These are phyloP conservation scores for Cynopterus brachyotis DNA, from an alignment of 2,113 vertebrate genomes.

Conservation along the genomic window DNA sequence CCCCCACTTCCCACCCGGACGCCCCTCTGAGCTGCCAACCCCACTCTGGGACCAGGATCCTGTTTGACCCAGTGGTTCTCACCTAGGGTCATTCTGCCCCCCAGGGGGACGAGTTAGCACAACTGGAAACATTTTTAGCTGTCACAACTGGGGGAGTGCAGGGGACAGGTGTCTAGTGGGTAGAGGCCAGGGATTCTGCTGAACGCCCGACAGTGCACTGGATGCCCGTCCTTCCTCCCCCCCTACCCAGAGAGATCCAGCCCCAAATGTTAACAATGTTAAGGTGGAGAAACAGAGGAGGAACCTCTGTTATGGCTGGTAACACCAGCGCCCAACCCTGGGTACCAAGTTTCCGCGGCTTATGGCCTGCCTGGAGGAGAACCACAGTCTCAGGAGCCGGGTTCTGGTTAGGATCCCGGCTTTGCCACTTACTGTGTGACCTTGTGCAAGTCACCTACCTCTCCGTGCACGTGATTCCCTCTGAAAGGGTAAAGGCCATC, in stretches of 20 bases:
- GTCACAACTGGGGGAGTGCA: fast-evolving
- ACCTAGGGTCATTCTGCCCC: neutral
- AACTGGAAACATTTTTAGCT: neutral
- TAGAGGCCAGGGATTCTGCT: neutral
- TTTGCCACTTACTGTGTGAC: neutral
- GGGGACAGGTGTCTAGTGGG: fast-evolving
- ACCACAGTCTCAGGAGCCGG: neutral
- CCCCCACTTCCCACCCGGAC: fast-evolving
- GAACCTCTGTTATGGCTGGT: neutral
- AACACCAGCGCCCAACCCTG: neutral
- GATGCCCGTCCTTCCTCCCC: no score
- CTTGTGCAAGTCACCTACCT: neutral
- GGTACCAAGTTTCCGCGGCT: neutral
- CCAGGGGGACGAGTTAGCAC: neutral
- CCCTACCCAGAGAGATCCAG: neutral
- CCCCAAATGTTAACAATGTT: neutral
- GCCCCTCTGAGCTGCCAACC: no score
- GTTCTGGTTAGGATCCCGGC: neutral
- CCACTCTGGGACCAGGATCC: neutral
- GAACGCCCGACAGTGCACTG: no score
- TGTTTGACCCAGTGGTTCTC: neutral
- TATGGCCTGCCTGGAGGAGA: neutral
- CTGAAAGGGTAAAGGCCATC: neutral
- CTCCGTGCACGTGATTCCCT: neutral
- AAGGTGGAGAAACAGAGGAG: neutral